Conservation (phyloP, 2,888 invertebrate genomes). For the Drosophila mettleri region DNA sequence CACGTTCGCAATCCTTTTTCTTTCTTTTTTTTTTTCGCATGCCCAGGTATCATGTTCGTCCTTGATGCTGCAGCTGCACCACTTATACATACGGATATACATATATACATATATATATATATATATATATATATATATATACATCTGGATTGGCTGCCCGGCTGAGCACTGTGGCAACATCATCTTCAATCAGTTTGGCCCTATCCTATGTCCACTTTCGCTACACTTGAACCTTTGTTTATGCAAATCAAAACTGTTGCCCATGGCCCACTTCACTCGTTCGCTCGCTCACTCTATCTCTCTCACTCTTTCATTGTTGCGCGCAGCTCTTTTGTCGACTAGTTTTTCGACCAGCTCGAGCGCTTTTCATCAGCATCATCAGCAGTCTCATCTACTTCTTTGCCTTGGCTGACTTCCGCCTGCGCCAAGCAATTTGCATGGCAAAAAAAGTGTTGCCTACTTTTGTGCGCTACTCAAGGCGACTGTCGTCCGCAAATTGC, state of each 20-base stretch:
- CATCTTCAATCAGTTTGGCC: slow-evolving; percentile 68
- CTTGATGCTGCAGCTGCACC: slow-evolving; percentile 47
- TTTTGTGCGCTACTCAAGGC: slow-evolving; percentile 64
- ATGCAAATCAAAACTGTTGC: slow-evolving; percentile 77
- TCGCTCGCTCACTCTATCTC: not conserved
- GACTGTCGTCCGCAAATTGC: slow-evolving; percentile 64
- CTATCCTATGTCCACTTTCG: slow-evolving; percentile 63
- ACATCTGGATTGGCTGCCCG: slow-evolving; percentile 13
- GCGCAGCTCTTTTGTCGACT: slow-evolving; percentile 31
- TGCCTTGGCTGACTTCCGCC: slow-evolving; percentile 62
- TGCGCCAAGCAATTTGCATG: slow-evolving; percentile 30
- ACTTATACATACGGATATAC: slow-evolving; percentile 12
- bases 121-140: slow-evolving; percentile 5
- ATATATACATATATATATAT: slow-evolving; percentile 6
- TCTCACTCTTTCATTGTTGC: slow-evolving; percentile 25
- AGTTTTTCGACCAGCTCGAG: slow-evolving; percentile 39
- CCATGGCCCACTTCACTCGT: slow-evolving; percentile 68
- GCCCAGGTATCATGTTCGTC: slow-evolving; percentile 60
- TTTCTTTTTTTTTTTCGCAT: slow-evolving; percentile 28
- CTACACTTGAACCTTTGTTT: slow-evolving; percentile 77
- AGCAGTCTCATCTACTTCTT: slow-evolving; percentile 11
- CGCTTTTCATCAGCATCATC: slow-evolving; percentile 50
- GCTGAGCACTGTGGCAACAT: slow-evolving; percentile 26
- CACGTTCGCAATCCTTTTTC: not conserved
- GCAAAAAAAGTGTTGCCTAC: slow-evolving; percentile 57